Evolutionary conservation across 2,113 vertebrate species (phyloP), one percentile per base, ranked within the genome.

Genomic region (Boleophthalmus pectinirostris): DNA sequence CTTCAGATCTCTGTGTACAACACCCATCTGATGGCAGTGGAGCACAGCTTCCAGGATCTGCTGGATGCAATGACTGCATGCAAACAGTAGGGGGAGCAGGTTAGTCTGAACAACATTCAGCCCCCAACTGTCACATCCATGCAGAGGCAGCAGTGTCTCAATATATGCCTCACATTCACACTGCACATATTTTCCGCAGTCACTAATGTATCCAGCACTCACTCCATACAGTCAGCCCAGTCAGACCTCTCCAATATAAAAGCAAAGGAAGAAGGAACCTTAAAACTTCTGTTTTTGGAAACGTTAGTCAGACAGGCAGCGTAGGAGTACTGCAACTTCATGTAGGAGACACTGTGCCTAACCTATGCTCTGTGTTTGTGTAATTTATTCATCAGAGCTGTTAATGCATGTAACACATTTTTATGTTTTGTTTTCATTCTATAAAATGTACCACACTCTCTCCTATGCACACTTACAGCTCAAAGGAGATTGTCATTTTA

Each of bases 1-100:
- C 95, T 96, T 97, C 79, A 97, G 95, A 91, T 96, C 96, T 91
- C 95, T 94, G 91, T 97, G 95, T 73, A 97, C 96, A 70, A 97
- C 95, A 83, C 96, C 96, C 95, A 95, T 95, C 88, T 96, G 95
- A 89, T 96, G 95, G 86, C 95, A 96, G 80, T 95, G 95, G 79
- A 95, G 94, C 80, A 96, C 95, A 13, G 95, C 95, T 88, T 96
- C 95, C 92, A 96, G 93, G 93, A 96, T 96, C 93, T 96, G 95
- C 94, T 96, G 95, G 92, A 95, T 95, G 92, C 95, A 96, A 92
- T 96, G 95, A 93, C 95, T 96, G 93, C 83, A 84, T 92, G 93
- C 91, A 92, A 92, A 95, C 90, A 91, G 86, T 89, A 91, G 88
- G 90, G 86, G 89, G 85, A 84, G 90, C 82, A 85, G 71, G 89